Evolutionary conservation across 2,888 invertebrate species (phyloP).

Genomic region (Sepiola atlantica): DNA sequence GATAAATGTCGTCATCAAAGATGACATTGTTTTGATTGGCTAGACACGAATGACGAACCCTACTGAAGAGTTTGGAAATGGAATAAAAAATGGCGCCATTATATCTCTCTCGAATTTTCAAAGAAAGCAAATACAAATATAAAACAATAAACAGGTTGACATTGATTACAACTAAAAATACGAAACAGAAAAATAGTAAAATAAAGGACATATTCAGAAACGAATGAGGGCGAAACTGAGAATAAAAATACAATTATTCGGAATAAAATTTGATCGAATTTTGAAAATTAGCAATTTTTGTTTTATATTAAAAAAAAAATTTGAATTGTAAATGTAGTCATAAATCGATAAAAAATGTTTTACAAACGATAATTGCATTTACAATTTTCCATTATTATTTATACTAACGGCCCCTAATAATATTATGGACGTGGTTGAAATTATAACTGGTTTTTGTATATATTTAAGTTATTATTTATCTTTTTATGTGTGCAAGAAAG

Average conservation of each 20-base stretch:
- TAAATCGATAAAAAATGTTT: neutral
- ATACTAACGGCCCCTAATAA: too few species aligned
- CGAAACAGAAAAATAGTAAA: neutral
- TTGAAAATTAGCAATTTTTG: neutral
- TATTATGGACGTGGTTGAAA: too few species aligned
- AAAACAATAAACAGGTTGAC: neutral
- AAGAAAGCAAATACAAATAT: neutral
- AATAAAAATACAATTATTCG: neutral
- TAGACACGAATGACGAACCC: neutral
- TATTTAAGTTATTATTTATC: too few species aligned
- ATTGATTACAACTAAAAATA: neutral
- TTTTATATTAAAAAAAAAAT: neutral
- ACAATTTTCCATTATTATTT: neutral
- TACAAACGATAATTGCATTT: neutral
- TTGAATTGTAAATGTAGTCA: neutral
- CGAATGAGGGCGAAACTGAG: neutral
- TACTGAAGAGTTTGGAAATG: neutral
- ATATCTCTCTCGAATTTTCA: neutral
- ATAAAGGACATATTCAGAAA: neutral
- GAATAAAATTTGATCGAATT: neutral
- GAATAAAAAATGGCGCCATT: neutral
- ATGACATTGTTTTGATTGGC: neutral
- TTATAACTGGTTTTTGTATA: too few species aligned
- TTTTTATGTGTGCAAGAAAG: too few species aligned
- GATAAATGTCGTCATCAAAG: neutral